phyloP scores from a whole-genome alignment of 2,113 vertebrate species.

The Aramus guarauna region DNA sequence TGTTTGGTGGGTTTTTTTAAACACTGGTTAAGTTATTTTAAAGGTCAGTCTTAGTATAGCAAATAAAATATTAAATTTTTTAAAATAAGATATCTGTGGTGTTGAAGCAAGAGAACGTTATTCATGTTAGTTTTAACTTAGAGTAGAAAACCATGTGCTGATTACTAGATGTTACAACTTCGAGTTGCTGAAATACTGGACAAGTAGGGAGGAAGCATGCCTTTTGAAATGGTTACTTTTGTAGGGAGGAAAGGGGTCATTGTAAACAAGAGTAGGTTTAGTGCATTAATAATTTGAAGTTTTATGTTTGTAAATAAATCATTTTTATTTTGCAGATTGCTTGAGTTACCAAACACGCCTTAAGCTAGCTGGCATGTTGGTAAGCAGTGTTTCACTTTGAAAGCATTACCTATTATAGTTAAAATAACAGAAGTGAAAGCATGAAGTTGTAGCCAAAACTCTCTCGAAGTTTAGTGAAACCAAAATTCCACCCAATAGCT shows the following conservation, averaged over 20 bases:
- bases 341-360: conserved; percentile 86
- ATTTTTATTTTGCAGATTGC: conserved; percentile 81
- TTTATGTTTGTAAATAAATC: not conserved
- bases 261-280: not conserved
- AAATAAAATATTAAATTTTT: not conserved
- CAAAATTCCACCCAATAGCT: not conserved
- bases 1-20: not conserved
- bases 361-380: conserved; percentile 95
- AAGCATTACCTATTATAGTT: not conserved
- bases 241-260: not conserved
- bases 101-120: not conserved
- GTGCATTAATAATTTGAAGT: not conserved
- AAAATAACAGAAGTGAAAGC: not conserved
- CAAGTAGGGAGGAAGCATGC: not conserved
- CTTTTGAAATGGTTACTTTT: not conserved
- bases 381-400: conserved; percentile 72
- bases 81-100: not conserved
- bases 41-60: not conserved
- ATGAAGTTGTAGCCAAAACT: not conserved
- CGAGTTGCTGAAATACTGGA: not conserved
- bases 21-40: not conserved
- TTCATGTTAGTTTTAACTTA: not conserved
- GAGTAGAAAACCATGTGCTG: not conserved
- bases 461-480: not conserved
- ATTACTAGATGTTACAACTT: not conserved